Conservation (phyloP, 2,888 invertebrate species). For the Mesodorylaimus sp. region DNA sequence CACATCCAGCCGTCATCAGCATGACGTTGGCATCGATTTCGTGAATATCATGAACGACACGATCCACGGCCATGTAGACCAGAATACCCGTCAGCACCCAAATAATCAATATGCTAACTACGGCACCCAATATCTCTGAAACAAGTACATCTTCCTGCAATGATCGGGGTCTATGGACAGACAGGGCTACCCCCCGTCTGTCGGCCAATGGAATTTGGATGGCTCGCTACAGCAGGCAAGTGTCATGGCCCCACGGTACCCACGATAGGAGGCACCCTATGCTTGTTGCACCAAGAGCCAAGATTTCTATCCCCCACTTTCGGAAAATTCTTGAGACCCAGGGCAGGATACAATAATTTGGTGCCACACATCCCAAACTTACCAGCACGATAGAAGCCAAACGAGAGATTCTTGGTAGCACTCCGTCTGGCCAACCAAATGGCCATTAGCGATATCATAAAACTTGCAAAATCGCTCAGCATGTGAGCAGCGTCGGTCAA, state of each 20-base stretch:
- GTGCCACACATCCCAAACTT: no score
- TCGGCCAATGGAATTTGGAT: no score
- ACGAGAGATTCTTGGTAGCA: constrained; percentile 66
- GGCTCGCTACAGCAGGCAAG: no score
- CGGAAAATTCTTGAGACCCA: no score
- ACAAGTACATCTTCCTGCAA: no score
- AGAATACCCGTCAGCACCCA: constrained; percentile 92
- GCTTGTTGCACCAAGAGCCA: no score
- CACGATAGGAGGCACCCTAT: no score
- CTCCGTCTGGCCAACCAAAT: constrained; percentile 64
- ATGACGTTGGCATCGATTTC: constrained; percentile 59
- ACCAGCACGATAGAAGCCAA: constrained; percentile 77
- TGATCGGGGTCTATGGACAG: no score
- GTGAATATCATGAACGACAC: constrained; percentile 58
- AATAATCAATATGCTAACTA: constrained; percentile 80
- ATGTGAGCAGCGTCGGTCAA: constrained; percentile 95
- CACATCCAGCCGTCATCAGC: constrained; percentile 74
- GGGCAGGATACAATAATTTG: no score
- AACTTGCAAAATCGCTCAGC: constrained; percentile 86
- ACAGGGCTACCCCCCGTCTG: no score
- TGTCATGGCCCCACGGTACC: no score
- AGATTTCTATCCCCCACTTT: no score
- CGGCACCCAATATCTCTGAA: constrained; percentile 67
- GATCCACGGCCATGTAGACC: constrained; percentile 73
- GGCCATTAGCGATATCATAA: constrained; percentile 86